A percentile compares a stretch with the other conserved stretches of the same genome.
Conservation (phyloP, 2,113 vertebrate species). For the Stigmatopora argus region DNA sequence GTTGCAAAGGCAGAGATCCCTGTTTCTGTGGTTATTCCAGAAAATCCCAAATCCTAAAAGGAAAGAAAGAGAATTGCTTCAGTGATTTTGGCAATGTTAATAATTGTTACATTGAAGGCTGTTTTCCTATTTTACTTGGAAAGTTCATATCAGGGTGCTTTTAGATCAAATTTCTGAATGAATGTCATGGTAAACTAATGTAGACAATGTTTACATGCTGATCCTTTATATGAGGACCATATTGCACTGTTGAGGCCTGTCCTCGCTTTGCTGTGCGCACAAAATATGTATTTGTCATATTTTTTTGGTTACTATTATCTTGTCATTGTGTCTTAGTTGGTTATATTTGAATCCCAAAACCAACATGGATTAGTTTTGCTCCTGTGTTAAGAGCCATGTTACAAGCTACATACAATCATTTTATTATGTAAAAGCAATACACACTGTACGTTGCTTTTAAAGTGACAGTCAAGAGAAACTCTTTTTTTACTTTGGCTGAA, state of each 20-base stretch:
- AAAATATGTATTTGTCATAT: not conserved
- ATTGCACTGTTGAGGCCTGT: not conserved
- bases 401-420: not conserved
- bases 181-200: not conserved
- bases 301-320: not conserved
- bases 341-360: not conserved
- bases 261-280: not conserved
- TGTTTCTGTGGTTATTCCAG: not conserved
- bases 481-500: not conserved
- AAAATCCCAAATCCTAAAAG: conserved; percentile 9
- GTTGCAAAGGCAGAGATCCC: not conserved
- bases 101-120: not conserved
- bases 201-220: not conserved
- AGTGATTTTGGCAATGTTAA: not conserved
- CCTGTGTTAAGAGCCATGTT: not conserved
- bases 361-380: not conserved
- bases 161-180: not conserved
- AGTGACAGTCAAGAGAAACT: not conserved
- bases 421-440: not conserved
- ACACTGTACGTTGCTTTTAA: not conserved
- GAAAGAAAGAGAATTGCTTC: not conserved
- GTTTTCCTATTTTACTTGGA: not conserved
- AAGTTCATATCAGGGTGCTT: conserved; percentile 1
- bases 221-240: not conserved
- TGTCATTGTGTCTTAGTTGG: not conserved